Evolutionary conservation across 1,140 invertebrate species (phyloP).

Genomic region (Macrosteles quadrilineatus): DNA sequence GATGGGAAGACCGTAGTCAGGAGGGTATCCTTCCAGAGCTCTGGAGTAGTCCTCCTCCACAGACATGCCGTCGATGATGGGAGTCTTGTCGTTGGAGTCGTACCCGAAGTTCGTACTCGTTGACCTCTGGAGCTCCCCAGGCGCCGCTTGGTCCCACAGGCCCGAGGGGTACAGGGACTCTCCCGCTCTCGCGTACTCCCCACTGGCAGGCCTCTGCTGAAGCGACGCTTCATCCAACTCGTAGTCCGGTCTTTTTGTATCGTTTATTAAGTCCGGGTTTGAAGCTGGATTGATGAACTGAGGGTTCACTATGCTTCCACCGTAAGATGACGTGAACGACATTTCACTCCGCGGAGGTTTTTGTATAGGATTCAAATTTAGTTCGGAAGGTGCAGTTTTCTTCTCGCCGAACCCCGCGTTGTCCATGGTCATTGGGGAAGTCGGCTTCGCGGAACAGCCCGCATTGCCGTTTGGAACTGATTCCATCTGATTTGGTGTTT

Average conservation of each 20-base stretch:
- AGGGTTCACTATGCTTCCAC: slow-evolving; percentile 9
- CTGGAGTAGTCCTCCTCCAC: slow-evolving; percentile 53
- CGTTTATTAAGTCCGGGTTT: slow-evolving; percentile 81
- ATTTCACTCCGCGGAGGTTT: slow-evolving; percentile 32
- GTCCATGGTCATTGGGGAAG: slow-evolving; percentile 35
- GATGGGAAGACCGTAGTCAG: slow-evolving; percentile 77
- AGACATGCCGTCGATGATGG: slow-evolving; percentile 66
- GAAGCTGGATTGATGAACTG: slow-evolving; percentile 61
- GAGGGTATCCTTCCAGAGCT: slow-evolving; percentile 59
- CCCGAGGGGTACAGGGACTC: slow-evolving; percentile 68
- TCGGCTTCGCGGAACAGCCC: slow-evolving; percentile 4
- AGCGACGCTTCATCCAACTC: slow-evolving; percentile 26
- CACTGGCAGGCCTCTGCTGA: slow-evolving; percentile 52
- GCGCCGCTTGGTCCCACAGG: slow-evolving; percentile 58
- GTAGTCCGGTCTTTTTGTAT: slow-evolving; percentile 54
- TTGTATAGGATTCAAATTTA: slow-evolving; percentile 61
- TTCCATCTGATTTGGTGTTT: slow-evolving; percentile 67
- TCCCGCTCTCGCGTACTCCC: slow-evolving; percentile 66
- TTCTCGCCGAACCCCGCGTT: slow-evolving; percentile 36
- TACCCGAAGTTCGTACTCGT: slow-evolving; percentile 56
- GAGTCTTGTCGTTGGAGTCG: slow-evolving; percentile 69
- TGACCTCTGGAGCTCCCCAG: slow-evolving; percentile 55
- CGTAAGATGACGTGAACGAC: neutral
- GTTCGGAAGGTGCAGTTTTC: slow-evolving; percentile 59
- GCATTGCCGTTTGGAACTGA: slow-evolving; percentile 47